Evolutionary conservation across 2,888 invertebrate species (phyloP), one percentile per base, ranked within the genome.

Genomic region (Lingula anatina): DNA sequence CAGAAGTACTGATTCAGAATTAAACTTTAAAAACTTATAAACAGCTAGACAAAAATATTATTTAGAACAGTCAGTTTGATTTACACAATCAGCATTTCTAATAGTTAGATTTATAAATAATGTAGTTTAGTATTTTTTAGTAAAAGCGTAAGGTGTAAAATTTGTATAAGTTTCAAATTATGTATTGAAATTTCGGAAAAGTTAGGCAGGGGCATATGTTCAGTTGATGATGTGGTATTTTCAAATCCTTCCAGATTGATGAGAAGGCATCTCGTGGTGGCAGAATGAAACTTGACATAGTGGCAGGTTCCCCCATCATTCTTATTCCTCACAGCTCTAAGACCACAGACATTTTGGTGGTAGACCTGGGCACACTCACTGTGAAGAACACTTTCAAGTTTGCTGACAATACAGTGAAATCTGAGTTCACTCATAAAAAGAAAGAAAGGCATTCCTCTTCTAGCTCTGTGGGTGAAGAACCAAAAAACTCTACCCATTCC

Each of bases 271-370:
- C 62, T 25, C 63, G 70, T 50, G 61, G 81, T 64, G 72, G 81
- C 49, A 78, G 84, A 55, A 73, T 86, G 44, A 78, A 82, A 23
- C 64, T 85, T 61, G 82, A 84, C 67, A 77, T 89, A 55, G 81
- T 84, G 70, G 86, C 87, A 41, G 83, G 83, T 54, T 83, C 91
- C 15, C 92, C 94, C 0, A 86, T 91, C 2, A 87, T 95, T 58
- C 79, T 94, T 46, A 79, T 95, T 54, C 96, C 95, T 0, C 87
- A 90, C 55, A 87, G 88, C 69, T 88, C 89, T 25, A 83, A 84
- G 56, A 86, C 88, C 25, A 84, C 86, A 28, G 84, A 86, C 60
- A 82, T 91, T 50, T 83, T 95, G 27, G 85, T 90, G 15, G 85
- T 87, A 1, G 87, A 93, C 73, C 82, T 95, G 31, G 88, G 88